Conservation (phyloP, 2,888 invertebrate species). For the Cheilosia vernalis region DNA sequence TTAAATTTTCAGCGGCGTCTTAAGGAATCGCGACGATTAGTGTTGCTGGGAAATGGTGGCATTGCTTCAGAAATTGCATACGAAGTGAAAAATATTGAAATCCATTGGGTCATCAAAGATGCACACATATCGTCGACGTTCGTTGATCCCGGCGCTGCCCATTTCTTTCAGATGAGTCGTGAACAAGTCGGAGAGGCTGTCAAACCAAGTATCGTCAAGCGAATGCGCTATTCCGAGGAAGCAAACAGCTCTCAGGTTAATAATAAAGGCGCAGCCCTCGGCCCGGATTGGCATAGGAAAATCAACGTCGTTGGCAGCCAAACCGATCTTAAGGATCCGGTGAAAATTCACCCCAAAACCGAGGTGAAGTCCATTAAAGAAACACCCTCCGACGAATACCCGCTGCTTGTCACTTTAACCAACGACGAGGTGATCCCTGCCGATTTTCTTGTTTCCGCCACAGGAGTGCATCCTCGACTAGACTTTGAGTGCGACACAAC, state of each 20-base stretch:
- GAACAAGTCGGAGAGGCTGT: slow-evolving; percentile 30
- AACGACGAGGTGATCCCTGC: slow-evolving; percentile 87
- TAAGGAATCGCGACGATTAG: slow-evolving; percentile 87
- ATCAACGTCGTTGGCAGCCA: slow-evolving; percentile 86
- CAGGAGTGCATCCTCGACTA: slow-evolving; percentile 92
- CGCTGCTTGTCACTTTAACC: slow-evolving; percentile 89
- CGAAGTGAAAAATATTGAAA: slow-evolving; percentile 92
- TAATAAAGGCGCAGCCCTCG: slow-evolving; percentile 93
- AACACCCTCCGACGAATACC: slow-evolving; percentile 84
- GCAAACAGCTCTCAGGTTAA: slow-evolving; percentile 78
- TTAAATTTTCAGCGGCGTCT: slow-evolving; percentile 89
- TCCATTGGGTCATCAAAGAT: slow-evolving; percentile 97
- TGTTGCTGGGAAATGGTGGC: slow-evolving; percentile 98
- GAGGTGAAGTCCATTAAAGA: slow-evolving; percentile 83
- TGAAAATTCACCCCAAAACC: slow-evolving; percentile 86
- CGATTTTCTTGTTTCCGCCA: slow-evolving; percentile 97
- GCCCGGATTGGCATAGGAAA: slow-evolving; percentile 97
- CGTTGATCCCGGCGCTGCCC: slow-evolving; percentile 97
- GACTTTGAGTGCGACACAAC: slow-evolving; percentile 85
- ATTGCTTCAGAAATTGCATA: slow-evolving; percentile 98
- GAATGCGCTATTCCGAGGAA: slow-evolving; percentile 88
- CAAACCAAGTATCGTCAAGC: slow-evolving; percentile 84
- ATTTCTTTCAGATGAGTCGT: slow-evolving; percentile 87
- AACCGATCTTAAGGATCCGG: slow-evolving; percentile 80
- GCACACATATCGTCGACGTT: slow-evolving; percentile 96